Percentiles rank a stretch among this genome's conserved stretches.
These are phyloP conservation scores for Sterrhoptilus dennistouni DNA, from an alignment of 2,113 vertebrate species.

Conservation along the genomic window DNA sequence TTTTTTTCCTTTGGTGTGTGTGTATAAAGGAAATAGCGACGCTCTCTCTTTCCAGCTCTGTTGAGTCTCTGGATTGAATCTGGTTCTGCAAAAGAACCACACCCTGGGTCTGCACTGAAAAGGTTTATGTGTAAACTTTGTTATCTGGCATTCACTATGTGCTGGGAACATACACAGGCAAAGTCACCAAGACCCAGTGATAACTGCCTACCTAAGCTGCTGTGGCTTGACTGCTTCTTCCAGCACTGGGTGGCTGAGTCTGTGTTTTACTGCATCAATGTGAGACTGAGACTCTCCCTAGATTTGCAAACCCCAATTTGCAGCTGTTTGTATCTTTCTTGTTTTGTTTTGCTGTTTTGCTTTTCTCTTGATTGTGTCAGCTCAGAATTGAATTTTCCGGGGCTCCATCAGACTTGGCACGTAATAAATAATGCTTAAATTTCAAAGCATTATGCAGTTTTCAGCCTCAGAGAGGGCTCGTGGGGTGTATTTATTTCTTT, in stretches of 20 bases:
- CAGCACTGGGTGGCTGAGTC: not conserved
- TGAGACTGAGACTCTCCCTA: not conserved
- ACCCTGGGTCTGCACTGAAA: not conserved
- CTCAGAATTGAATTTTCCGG: not conserved
- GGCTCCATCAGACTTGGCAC: not conserved
- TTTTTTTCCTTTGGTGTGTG: not conserved
- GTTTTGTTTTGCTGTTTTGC: not conserved
- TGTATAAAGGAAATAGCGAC: accelerated
- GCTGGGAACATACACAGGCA: not conserved
- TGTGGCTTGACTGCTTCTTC: not conserved
- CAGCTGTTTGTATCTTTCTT: not conserved
- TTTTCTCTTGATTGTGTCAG: not conserved
- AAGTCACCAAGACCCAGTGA: not conserved
- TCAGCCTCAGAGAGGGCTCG: not conserved
- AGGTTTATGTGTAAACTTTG: not conserved
- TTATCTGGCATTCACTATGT: not conserved
- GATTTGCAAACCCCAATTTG: not conserved
- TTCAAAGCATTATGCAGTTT: not conserved
- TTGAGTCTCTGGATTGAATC: not conserved
- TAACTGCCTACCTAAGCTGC: not conserved
- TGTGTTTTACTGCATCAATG: not conserved
- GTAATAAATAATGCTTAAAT: not conserved
- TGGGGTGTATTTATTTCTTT: not conserved
- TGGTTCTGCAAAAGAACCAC: not conserved
- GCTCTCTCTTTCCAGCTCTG: not conserved